Base-by-base conservation (phyloP, 2,797 vertebrate genomes). In the Heliangelus exortis region DNA sequence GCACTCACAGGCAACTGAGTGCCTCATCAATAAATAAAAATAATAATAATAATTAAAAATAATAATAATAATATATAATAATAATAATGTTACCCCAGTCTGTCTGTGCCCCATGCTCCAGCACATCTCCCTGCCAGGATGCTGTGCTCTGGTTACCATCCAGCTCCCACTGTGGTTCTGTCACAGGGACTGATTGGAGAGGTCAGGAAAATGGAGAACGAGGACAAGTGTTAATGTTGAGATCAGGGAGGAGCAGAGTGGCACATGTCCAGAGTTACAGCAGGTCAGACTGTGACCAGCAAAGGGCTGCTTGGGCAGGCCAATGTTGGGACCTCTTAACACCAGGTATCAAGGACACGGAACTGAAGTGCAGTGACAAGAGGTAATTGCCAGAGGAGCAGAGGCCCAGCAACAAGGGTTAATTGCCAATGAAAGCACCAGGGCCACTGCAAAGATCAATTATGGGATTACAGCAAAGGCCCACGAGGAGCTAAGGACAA, bases 401-500 rank as follows among this genome's bases (percentile, higher is more conserved):
- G 83, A 91, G 69, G 74, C 92, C 76, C 90, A 93, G 94, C 96
- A 94, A 95, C 73, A 91, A 93, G 79, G 39, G 67, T 88, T 95
- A 96, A 96, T 72, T 93, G 84, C 92, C 94, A 90, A 91, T 96
- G 95, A 96, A 96, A 94, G 92, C 86, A 87, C 92, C 67, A 92
- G 53, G 67, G 87, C 91, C 77, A 59, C 67, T 67, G 69, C 62
- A 73, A 90, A 84, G 91, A 95, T 92, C 95, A 92, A 47, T 94
- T 93, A 92, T 50, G 45, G 91, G 91, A 93, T 96, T 91, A 90
- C 12, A 9, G 48, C 83, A 84, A 89, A 92, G 84, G 71, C 68
- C 92, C 54, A 61, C 71, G 90, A 79, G 61, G 59, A 95, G 45
- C 21, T 71, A 80, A 73, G 80, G 81, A 82, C 93, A 92, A 93